These are phyloP conservation scores for Bursaphelenchus mucronatus DNA, from an alignment of 1,140 invertebrate genomes.

Conservation along the genomic window DNA sequence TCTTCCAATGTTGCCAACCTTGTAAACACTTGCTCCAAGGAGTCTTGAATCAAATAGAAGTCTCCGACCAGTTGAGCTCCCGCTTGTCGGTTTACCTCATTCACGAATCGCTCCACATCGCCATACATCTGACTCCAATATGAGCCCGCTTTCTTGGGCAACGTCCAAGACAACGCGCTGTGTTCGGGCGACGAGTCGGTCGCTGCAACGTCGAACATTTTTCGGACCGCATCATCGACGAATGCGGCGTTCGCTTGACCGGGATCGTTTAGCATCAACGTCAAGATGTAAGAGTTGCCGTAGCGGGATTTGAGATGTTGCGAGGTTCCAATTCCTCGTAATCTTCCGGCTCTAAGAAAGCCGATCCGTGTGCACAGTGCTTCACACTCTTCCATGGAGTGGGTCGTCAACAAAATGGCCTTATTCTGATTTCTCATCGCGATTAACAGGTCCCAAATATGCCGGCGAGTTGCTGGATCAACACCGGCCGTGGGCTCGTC, in stretches of 20 bases:
- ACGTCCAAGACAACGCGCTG: constrained; percentile 4
- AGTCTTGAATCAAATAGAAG: constrained; percentile 16
- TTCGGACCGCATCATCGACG: constrained; percentile 1
- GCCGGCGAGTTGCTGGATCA: constrained; percentile 58
- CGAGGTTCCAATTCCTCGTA: constrained; percentile 71
- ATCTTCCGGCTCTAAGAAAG: constrained; percentile 78
- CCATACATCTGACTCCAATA: constrained; percentile 14
- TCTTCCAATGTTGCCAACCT: background rate
- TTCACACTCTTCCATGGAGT: constrained; percentile 76
- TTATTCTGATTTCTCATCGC: constrained; percentile 12
- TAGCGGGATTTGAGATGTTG: constrained; percentile 67
- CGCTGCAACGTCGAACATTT: constrained; percentile 10
- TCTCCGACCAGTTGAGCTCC: background rate
- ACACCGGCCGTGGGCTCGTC: constrained; percentile 74
- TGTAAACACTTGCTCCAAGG: constrained; percentile 13
- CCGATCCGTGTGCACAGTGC: constrained; percentile 76
- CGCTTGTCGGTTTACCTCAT: background rate
- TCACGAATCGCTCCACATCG: constrained; percentile 1
- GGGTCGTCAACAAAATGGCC: constrained; percentile 30
- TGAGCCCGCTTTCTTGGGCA: background rate
- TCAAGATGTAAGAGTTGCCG: constrained; percentile 19
- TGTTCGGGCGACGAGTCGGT: constrained; percentile 4
- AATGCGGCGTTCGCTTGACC: background rate
- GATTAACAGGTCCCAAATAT: constrained; percentile 26
- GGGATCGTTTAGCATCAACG: constrained; percentile 4